Evolutionary conservation across 2,888 invertebrate genomes (phyloP).

Genomic region (Scelioninae gen. 1): DNA sequence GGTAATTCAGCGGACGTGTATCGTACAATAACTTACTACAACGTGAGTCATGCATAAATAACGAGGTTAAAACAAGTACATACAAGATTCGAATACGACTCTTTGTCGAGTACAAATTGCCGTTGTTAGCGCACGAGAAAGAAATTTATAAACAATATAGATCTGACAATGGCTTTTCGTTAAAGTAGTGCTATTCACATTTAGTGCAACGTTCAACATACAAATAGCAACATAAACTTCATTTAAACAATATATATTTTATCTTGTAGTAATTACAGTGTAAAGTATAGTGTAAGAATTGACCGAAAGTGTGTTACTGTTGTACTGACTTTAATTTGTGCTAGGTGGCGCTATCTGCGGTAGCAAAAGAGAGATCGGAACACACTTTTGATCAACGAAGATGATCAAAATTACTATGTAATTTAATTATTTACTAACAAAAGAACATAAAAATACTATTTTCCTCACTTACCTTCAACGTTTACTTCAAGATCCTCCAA

Average conservation of each 20-base stretch:
- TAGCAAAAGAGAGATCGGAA: neutral
- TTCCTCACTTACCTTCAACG: slow-evolving; percentile 92
- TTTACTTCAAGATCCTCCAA: slow-evolving; percentile 97
- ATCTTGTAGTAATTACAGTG: slow-evolving; percentile 29
- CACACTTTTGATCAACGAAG: neutral
- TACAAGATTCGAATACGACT: slow-evolving; percentile 39
- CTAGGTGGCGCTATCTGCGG: neutral
- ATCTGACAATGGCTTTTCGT: slow-evolving; percentile 48
- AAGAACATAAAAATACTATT: too few species aligned
- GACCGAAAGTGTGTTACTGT: slow-evolving; percentile 6
- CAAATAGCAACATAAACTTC: slow-evolving; percentile 41
- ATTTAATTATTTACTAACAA: too few species aligned
- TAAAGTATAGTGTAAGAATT: neutral
- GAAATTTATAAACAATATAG: slow-evolving; percentile 57
- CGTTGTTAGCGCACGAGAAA: slow-evolving; percentile 59
- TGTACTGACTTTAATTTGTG: too few species aligned
- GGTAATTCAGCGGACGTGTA: slow-evolving; percentile 24
- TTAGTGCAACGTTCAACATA: slow-evolving; percentile 58
- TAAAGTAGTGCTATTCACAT: slow-evolving; percentile 62
- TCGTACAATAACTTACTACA: slow-evolving; percentile 39
- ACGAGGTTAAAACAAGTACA: slow-evolving; percentile 47
- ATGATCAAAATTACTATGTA: too few species aligned
- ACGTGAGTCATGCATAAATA: slow-evolving; percentile 57
- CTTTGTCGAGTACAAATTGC: slow-evolving; percentile 31
- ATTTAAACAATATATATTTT: slow-evolving; percentile 10